Base-by-base conservation (phyloP, 2,797 vertebrate species). In the Macrochelys suwanniensis region DNA sequence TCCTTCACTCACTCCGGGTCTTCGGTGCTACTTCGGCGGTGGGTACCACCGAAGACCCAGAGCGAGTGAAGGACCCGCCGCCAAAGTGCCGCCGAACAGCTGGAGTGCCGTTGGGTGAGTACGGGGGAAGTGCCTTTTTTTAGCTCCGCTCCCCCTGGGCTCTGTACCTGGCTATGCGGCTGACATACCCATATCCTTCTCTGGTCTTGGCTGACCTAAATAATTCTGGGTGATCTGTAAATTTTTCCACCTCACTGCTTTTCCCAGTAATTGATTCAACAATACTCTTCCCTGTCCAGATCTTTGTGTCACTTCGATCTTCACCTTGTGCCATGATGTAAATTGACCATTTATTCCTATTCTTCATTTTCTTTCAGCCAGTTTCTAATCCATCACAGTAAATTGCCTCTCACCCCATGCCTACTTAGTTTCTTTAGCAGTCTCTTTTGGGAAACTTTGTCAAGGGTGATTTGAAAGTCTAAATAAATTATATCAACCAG, bases 381-480 rank as follows among this genome's bases (percentile, higher is more conserved):
- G 16, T 87, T 93, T 88, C 79, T 56, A 79, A 42, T 82, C 77
- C 3, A 19, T 59, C 47, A 77, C 82, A 93, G 89, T 33, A 95
- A 96, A 92, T 23, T 92, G 56, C 28, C 7, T 90, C 85, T 92
- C 47, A 74, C 21, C 13, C 84, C 51, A 42, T 88, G 79, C n/a
- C 23, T 42, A 74, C 23, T 95, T 74, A 84, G 86, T 91, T 89
- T 94, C 54, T 65, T 94, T 85, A 89, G 86, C 4, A 0, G 0
- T 89, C 86, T 1, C 0, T 4, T 42, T 6, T 54, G 15, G 89
- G 11, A 3, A 57, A 77, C 83, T 82, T 87, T 91, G 74, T 78
- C 80, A 95, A 82, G 92, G 25, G 78, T 82, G 84, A 53, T 82
- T 89, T 86, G 37, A 91, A 92, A 93, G 83, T 85, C 78, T 87